Base-by-base conservation (phyloP, 1,140 invertebrate species). In the Pectinophora gossypiella region DNA sequence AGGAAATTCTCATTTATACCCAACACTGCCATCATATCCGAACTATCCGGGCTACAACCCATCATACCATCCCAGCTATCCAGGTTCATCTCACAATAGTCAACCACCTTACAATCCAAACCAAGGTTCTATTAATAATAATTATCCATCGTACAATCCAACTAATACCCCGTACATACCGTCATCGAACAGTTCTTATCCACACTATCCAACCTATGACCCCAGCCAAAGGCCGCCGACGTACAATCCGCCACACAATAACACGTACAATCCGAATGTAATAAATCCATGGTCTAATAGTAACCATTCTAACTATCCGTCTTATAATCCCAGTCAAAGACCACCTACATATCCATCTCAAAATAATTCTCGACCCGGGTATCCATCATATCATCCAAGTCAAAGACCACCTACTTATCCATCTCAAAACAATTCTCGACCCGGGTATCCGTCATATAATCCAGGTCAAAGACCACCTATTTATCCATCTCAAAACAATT, bases 381-480 rank as follows among this genome's bases (percentile, higher is more conserved):
- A 40, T 7, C 36, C 36, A 1, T 6, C 13, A 18, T 13, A 40
- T 13, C 2, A 40, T 15, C 3, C 36, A 5, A 15, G 36, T 40
- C 15, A 40, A 2, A 40, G 16, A 13, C 36, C 36, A 40, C 1
- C 6, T 32, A 3, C 6, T 2, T 12, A n/a, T n/a, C n/a, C n/a
- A n/a, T 27, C 12, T 6, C 12, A 27, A 38, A 38, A 44, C 44
- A 36, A 55, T 35, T 49, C 32, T n/a, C 43, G 53, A 22, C 57
- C 68, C 12, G 12, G 23, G 5, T 27, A 40, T 15, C 36, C 36
- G 7, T 40, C 36, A 16, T 40, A 40, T 40, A 40, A 40, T 16
- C 36, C 36, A 13, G 16, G 36, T 15, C 36, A 18, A 16, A 40
- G 36, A 40, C 36, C 36, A 1, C 36, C 36, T 7, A 15, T 15